Conservation (phyloP, 2,888 invertebrate genomes). For the Bellardia bayeri region DNA sequence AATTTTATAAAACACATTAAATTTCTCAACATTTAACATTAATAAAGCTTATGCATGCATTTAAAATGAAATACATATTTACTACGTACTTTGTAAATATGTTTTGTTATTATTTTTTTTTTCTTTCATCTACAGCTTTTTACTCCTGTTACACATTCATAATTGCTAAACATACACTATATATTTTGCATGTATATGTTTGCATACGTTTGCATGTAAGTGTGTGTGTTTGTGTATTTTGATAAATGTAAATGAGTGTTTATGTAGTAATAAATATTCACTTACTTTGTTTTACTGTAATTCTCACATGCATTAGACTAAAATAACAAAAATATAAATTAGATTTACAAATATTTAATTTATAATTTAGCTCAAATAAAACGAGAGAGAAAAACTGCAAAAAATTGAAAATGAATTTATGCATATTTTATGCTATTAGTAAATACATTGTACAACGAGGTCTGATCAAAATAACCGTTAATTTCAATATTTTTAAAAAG, state of each 20-base stretch:
- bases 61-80: slow-evolving; percentile 5
- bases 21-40: background rate
- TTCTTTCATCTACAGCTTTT: background rate
- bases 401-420: background rate
- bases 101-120: background rate
- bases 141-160: no score
- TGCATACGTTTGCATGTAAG: background rate
- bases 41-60: background rate
- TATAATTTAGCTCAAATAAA: slow-evolving; percentile 23
- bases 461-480: background rate
- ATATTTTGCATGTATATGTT: background rate
- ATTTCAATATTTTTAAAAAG: no score
- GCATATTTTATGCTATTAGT: background rate
- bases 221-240: background rate
- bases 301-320: background rate
- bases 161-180: no score
- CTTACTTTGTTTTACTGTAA: background rate
- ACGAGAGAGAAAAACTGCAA: background rate
- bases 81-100: background rate
- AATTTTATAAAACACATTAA: background rate
- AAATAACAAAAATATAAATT: slow-evolving; percentile 38
- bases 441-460: background rate
- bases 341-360: slow-evolving; percentile 56
- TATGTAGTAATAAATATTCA: slow-evolving; percentile 45
- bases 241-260: slow-evolving; percentile 23